phyloP scores from a whole-genome alignment of 2,888 invertebrate genomes.

The Eupithecia insigniata region DNA sequence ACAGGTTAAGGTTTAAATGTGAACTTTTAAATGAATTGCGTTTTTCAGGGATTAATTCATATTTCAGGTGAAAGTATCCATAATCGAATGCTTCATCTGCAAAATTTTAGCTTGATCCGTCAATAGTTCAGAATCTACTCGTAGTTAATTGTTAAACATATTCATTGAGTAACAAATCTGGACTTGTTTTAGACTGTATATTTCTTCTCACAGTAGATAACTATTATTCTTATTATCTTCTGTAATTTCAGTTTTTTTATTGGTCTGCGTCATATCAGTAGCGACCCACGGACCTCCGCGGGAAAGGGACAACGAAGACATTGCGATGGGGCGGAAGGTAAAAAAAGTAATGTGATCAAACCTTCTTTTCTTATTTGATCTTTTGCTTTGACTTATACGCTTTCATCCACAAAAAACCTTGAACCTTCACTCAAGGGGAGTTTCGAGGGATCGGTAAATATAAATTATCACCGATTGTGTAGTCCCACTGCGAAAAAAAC shows the following conservation, averaged over 20 bases:
- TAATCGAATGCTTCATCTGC: background rate
- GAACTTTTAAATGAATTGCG: background rate
- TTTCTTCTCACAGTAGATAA: background rate
- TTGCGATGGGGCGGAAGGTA: slow-evolving; percentile 80
- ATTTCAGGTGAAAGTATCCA: too few species aligned
- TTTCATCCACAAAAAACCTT: background rate
- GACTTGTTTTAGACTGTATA: background rate
- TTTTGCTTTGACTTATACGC: background rate
- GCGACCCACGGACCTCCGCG: slow-evolving; percentile 70
- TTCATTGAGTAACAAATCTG: background rate
- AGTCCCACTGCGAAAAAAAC: background rate
- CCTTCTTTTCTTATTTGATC: slow-evolving; percentile 10
- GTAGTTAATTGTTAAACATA: background rate
- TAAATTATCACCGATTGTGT: too few species aligned
- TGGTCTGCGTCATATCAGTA: slow-evolving; percentile 40
- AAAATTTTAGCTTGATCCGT: background rate
- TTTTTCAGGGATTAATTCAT: background rate
- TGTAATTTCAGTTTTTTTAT: slow-evolving; percentile 34
- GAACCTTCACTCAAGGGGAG: too few species aligned
- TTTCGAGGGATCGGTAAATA: too few species aligned
- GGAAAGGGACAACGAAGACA: slow-evolving; percentile 76
- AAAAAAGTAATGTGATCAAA: slow-evolving; percentile 55
- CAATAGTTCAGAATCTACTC: too few species aligned
- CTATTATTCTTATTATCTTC: background rate
- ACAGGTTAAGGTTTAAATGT: slow-evolving; percentile 47